Conservation (phyloP, 2,888 invertebrate species). For the Rhagium mordax region DNA sequence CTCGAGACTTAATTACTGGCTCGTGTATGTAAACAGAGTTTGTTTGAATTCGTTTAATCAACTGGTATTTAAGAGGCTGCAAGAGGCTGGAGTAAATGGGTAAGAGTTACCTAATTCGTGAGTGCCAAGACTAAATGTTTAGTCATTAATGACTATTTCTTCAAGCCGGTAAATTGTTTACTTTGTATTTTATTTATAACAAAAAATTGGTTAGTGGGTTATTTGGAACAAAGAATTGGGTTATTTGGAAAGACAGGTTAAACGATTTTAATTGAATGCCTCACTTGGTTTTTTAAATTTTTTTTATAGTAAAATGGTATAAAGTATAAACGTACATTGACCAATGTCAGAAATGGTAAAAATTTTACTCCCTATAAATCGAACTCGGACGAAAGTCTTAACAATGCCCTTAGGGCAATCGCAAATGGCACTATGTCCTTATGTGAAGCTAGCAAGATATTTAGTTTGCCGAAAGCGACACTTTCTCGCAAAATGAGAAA, state of each 20-base stretch:
- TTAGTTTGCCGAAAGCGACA: too few relatives aligned
- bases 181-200: slow-evolving; percentile 3
- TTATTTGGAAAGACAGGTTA: slow-evolving; percentile 6
- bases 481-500: too few relatives aligned
- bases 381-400: too few relatives aligned
- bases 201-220: slow-evolving; percentile 1
- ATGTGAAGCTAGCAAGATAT: too few relatives aligned
- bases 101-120: slow-evolving; percentile 11
- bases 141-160: slow-evolving; percentile 5
- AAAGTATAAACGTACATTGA: slow-evolving; percentile 3
- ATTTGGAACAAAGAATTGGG: slow-evolving; percentile 2
- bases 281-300: background rate
- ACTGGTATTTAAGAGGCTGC: too few relatives aligned
- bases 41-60: slow-evolving; percentile 6
- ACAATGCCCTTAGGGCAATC: too few relatives aligned
- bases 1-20: slow-evolving; percentile 6
- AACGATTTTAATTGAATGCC: too few relatives aligned
- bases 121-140: slow-evolving; percentile 7
- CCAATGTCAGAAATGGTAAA: too few relatives aligned
- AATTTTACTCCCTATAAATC: too few relatives aligned
- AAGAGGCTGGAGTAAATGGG: slow-evolving; percentile 8
- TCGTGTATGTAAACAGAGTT: background rate
- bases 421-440: too few relatives aligned
- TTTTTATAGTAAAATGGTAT: slow-evolving; percentile 4
- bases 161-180: slow-evolving; percentile 7